Conservation (phyloP, 92 coral and sea anemone species). For the Plumapathes pennacea region DNA sequence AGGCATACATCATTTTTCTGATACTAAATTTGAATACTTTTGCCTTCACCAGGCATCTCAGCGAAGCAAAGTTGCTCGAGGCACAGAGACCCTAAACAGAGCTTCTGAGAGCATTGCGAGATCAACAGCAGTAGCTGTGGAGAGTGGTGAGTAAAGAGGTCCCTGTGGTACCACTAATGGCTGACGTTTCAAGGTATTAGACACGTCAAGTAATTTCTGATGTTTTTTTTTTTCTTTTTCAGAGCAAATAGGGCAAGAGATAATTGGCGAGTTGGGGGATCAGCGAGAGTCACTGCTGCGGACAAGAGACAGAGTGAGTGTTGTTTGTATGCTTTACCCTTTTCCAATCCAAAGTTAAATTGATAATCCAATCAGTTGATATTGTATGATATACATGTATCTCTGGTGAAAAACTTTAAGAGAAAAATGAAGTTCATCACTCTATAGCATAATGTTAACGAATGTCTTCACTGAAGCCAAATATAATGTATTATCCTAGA, state of each 20-base stretch:
- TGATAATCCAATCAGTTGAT: too few species aligned
- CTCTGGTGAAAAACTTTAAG: too few species aligned
- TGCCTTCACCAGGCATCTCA: slow-evolving; percentile 63
- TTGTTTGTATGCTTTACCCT: not conserved
- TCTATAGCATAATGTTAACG: too few species aligned
- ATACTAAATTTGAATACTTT: not conserved
- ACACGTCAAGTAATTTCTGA: not conserved
- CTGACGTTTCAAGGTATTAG: not conserved
- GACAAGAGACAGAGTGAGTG: slow-evolving; percentile 84
- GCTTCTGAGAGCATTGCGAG: slow-evolving; percentile 98
- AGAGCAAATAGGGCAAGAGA: slow-evolving; percentile 95
- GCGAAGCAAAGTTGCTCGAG: slow-evolving; percentile 72
- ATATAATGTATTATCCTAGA: too few species aligned
- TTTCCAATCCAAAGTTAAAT: not conserved
- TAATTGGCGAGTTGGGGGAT: slow-evolving; percentile 81
- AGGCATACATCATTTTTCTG: not conserved
- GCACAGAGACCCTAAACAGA: slow-evolving; percentile 88
- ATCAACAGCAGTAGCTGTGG: slow-evolving; percentile 93
- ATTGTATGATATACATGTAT: too few species aligned
- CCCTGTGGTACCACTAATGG: not conserved
- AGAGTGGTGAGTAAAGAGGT: slow-evolving; percentile 74
- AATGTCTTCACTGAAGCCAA: too few species aligned
- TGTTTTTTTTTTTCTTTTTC: not conserved
- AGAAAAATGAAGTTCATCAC: too few species aligned
- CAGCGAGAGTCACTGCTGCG: slow-evolving; percentile 81